These are phyloP conservation scores for Phortica okadai DNA, from an alignment of 2,888 invertebrate genomes.

Conservation along the genomic window DNA sequence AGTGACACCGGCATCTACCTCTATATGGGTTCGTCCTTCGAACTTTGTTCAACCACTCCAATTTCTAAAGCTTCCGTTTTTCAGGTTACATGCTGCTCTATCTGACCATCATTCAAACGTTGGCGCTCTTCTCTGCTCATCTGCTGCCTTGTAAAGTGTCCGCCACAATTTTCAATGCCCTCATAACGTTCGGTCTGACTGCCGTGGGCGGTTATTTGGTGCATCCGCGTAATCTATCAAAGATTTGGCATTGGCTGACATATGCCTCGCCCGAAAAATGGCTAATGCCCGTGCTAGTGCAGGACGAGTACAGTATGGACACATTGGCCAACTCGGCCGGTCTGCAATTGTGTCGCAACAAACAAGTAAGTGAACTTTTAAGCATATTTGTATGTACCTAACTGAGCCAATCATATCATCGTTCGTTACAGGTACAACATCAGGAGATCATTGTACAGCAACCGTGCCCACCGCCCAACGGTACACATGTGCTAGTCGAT, in stretches of 20 bases:
- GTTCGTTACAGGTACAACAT: slow-evolving; percentile 82
- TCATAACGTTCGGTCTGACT: slow-evolving; percentile 80
- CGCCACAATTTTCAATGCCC: slow-evolving; percentile 80
- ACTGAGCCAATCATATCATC: neutral
- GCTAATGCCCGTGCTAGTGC: slow-evolving; percentile 82
- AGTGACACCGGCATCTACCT: slow-evolving; percentile 84
- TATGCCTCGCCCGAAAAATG: slow-evolving; percentile 85
- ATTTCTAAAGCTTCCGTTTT: slow-evolving; percentile 30
- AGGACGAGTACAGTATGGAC: slow-evolving; percentile 82
- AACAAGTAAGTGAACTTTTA: slow-evolving; percentile 85
- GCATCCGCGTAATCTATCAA: slow-evolving; percentile 83
- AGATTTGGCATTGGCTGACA: slow-evolving; percentile 82
- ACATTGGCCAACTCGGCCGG: slow-evolving; percentile 79
- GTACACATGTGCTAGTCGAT: slow-evolving; percentile 82
- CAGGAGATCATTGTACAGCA: slow-evolving; percentile 92
- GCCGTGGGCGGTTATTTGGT: slow-evolving; percentile 83
- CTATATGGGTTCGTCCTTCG: slow-evolving; percentile 80
- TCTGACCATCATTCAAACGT: slow-evolving; percentile 82
- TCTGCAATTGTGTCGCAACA: slow-evolving; percentile 81
- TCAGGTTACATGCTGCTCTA: slow-evolving; percentile 85
- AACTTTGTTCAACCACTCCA: neutral
- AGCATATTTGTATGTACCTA: no score
- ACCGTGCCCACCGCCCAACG: slow-evolving; percentile 88
- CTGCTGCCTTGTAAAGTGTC: slow-evolving; percentile 82
- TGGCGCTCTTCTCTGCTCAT: slow-evolving; percentile 83